Evolutionary conservation across 2,888 invertebrate species (phyloP).

Genomic region (Belgica antarctica): DNA sequence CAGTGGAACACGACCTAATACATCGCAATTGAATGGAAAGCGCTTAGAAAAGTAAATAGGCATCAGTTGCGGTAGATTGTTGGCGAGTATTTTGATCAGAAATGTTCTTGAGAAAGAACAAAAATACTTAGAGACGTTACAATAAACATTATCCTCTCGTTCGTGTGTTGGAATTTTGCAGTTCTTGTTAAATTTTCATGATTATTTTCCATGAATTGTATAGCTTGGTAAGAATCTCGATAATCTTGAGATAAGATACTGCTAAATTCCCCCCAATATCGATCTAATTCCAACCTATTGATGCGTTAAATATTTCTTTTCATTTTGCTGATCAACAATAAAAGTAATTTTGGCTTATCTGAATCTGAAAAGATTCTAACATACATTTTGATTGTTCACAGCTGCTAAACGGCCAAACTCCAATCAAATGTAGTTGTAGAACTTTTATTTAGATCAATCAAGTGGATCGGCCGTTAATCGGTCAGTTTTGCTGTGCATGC

Average conservation of each 20-base stretch:
- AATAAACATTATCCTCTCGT: too few relatives aligned
- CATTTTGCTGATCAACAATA: neutral
- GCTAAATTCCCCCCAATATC: too few relatives aligned
- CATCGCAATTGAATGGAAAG: neutral
- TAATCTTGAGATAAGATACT: too few relatives aligned
- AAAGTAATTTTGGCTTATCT: slow-evolving; percentile 5
- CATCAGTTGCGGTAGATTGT: neutral
- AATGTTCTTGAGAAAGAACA: neutral
- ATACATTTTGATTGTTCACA: slow-evolving; percentile 10
- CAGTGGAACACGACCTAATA: neutral
- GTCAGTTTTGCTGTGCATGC: too few relatives aligned
- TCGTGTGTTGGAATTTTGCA: neutral
- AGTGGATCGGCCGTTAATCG: slow-evolving; percentile 16
- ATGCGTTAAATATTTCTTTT: slow-evolving; percentile 1
- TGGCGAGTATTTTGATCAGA: neutral
- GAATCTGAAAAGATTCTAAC: slow-evolving; percentile 7
- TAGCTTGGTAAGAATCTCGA: too few relatives aligned
- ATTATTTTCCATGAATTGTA: too few relatives aligned
- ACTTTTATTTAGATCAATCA: neutral
- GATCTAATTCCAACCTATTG: neutral
- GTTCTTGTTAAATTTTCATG: neutral
- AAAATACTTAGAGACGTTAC: neutral
- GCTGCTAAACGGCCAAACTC: neutral
- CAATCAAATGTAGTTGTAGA: slow-evolving; percentile 18
- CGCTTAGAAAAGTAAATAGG: too few relatives aligned